Base-by-base conservation (phyloP, 2,113 vertebrate genomes). In the Ibidorhyncha struthersii region DNA sequence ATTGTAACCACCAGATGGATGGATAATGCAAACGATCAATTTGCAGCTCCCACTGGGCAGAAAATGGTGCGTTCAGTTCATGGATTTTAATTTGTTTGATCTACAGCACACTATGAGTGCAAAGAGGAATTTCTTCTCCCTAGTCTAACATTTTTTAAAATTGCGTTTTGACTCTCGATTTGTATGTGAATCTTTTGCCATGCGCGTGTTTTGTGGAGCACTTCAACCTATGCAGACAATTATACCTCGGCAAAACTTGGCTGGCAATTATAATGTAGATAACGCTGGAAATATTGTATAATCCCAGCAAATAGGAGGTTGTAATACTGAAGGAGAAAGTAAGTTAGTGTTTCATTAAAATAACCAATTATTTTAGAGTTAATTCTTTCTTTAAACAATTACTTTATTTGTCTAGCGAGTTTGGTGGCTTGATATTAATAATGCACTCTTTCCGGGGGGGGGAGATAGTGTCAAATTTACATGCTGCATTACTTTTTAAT, bases 21-120 rank as follows among this genome's bases (percentile, higher is more conserved):
- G 76, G 69, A 29, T 91, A 59, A 92, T 19, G 66, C 53, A 65
- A 61, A 56, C 11, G 11, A 90, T 93, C 93, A 38, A 90, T 96
- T 80, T 90, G 84, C 94, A 63, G 58, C 81, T 89, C 86, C 86
- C 86, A 45, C 49, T 45, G 93, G 82, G 90, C 82, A 80, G 41
- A 91, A 93, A 95, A 89, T 32, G 58, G 17, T 12, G 34, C 7
- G 0, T 78, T 67, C 66, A 2, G 25, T 81, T 93, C 59, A 59
- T 55, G n/a, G 81, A 3, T 82, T 89, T 90, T 82, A 58, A 91
- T 94, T 92, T 91, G 69, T 74, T 88, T 90, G 74, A 91, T 88
- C 34, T 89, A 32, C 61, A n/a, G 72, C 69, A 20, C 2, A 0
- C 32, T 45, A 1, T 15, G 21, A 49, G 19, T 6, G 30, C 8